Evolutionary conservation across 2,888 invertebrate genomes (phyloP), one percentile per base, ranked within the genome.

Genomic region (Pristionchus mayeri): DNA sequence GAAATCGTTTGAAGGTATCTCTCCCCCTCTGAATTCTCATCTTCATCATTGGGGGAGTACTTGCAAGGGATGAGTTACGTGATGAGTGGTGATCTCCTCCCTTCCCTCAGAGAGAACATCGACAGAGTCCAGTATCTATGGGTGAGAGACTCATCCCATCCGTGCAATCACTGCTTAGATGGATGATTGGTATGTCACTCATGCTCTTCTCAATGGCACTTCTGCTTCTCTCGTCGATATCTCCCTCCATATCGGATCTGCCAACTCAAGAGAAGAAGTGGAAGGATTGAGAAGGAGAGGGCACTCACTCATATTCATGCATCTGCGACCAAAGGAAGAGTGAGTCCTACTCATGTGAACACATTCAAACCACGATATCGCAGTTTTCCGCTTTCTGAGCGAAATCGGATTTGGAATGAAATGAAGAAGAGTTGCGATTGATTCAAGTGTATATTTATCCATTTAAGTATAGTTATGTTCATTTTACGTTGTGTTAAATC

Each of bases 131-230:
- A 78, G 34, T 78, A 30, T 30, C 21, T 78, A 3, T 78, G 76
- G 76, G 76, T 78, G 50, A 78, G 76, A 16, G n/a, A n/a, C n/a
- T n/a, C n/a, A n/a, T n/a, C n/a, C n/a, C n/a, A n/a, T n/a, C n/a
- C n/a, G n/a, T n/a, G n/a, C n/a, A n/a, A n/a, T n/a, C n/a, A 24
- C 0, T 7, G 0, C 13, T 50, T 78, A 78, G 76, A 78, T 78
- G 76, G 76, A 78, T 11, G 76, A 78, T 50, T 78, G 76, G 76
- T 78, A 78, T 40, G 76, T 78, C 3, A 78, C 76, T 48, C 76
- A 78, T 50, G 76, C 50, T 78, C 50, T 78, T 16, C 76, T 78
- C 76, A 78, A 78, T 50, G 76, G 76, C 16, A 50, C 50, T 0
- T 21, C 50, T 9, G 27, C 76, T 30, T 78, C 76, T 18, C 76